phyloP scores from a whole-genome alignment of 92 coral and sea anemone species.

The Phymanthus crucifer region DNA sequence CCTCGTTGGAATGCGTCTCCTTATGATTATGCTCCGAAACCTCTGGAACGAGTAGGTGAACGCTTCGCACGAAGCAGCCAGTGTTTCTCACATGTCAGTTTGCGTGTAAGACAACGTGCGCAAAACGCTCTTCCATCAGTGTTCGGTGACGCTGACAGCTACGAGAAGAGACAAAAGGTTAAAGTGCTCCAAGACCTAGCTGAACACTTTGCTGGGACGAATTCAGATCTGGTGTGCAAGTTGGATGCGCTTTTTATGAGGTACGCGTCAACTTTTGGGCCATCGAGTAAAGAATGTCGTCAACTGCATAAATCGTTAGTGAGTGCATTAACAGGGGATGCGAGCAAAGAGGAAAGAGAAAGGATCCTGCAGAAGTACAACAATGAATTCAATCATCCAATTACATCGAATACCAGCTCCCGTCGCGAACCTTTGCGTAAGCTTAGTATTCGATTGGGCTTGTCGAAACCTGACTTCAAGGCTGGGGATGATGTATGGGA shows the following conservation, averaged over 20 bases:
- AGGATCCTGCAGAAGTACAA: constrained; percentile 33
- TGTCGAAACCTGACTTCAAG: constrained; percentile 57
- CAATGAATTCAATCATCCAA: constrained; percentile 25
- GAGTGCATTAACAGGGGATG: constrained; percentile 60
- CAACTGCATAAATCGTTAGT: constrained; percentile 66
- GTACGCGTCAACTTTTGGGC: constrained; percentile 69
- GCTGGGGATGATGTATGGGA: constrained; percentile 86
- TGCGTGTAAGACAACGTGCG: constrained; percentile 49
- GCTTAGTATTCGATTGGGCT: constrained; percentile 18
- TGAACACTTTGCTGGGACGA: constrained; percentile 74
- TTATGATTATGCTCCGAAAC: constrained; percentile 57
- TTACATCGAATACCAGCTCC: constrained; percentile 12
- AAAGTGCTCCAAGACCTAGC: constrained; percentile 65
- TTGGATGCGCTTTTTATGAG: constrained; percentile 88
- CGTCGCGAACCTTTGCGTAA: constrained; percentile 15
- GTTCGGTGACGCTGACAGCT: constrained; percentile 66
- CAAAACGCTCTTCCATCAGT: constrained; percentile 51
- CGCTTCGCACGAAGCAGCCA: constrained; percentile 20
- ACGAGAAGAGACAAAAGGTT: constrained; percentile 53
- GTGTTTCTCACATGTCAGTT: constrained; percentile 24
- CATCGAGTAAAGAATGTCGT: constrained; percentile 66
- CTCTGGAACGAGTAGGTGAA: constrained; percentile 4
- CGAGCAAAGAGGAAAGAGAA: constrained; percentile 22
- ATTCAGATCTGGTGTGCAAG: constrained; percentile 66
- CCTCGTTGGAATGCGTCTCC: constrained; percentile 71